These are phyloP conservation scores for Bombus huntii DNA, from an alignment of 1,140 invertebrate species.

Conservation along the genomic window DNA sequence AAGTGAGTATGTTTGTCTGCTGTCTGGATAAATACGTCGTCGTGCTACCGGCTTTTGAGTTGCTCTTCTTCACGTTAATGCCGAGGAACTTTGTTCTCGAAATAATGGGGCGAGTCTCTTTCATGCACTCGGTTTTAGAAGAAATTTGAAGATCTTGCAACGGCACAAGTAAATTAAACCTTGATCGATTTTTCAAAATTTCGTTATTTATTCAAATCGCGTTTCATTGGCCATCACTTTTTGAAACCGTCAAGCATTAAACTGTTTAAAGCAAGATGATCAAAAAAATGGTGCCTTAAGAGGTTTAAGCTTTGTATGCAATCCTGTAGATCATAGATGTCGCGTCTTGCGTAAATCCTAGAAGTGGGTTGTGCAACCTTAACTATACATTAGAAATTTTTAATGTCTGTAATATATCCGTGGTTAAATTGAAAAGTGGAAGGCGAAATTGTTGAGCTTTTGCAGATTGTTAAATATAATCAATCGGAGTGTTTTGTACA, in stretches of 20 bases:
- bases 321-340: conserved; percentile 15
- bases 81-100: conserved; percentile 23
- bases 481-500: neutral
- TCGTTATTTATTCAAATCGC: neutral
- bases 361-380: neutral
- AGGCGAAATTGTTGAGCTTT: neutral
- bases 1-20: conserved; percentile 52
- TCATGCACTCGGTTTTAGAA: no score
- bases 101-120: neutral
- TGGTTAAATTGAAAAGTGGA: neutral
- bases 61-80: conserved; percentile 24
- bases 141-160: neutral
- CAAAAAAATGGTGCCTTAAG: neutral
- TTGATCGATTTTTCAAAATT: neutral
- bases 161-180: no score
- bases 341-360: conserved; percentile 9
- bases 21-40: conserved; percentile 60
- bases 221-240: neutral
- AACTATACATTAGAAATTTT: neutral
- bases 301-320: neutral
- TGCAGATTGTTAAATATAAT: neutral
- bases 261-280: neutral
- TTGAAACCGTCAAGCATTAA: neutral
- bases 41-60: conserved; percentile 36
- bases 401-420: neutral